Evolutionary conservation across 2,113 vertebrate genomes (phyloP).

Genomic region (Fulica atra): DNA sequence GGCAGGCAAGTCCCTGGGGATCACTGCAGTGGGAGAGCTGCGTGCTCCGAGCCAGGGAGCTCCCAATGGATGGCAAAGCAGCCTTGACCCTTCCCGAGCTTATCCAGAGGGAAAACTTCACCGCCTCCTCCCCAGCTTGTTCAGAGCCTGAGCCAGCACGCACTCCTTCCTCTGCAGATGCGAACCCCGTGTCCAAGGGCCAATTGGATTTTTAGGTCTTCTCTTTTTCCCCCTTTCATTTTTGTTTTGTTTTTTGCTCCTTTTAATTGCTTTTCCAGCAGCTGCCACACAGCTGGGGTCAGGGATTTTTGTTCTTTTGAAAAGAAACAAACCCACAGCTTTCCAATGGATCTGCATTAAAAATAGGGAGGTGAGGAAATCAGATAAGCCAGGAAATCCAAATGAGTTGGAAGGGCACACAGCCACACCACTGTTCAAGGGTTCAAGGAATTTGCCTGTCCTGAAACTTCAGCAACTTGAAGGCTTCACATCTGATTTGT

Average conservation of each 20-base stretch:
- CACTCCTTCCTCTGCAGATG: background rate
- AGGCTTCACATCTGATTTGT: background rate
- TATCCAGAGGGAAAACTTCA: background rate
- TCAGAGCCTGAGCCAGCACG: background rate
- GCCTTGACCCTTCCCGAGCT: background rate
- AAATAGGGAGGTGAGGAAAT: background rate
- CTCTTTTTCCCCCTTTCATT: background rate
- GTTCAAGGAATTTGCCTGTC: background rate
- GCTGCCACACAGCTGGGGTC: background rate
- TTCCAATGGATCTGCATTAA: background rate
- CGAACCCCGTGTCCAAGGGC: accelerated
- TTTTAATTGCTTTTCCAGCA: constrained; percentile 37
- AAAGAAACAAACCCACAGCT: background rate
- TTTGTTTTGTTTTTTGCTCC: background rate
- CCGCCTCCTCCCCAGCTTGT: background rate
- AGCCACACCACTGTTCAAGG: background rate
- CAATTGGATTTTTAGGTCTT: accelerated
- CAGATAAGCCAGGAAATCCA: background rate
- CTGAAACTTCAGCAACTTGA: background rate
- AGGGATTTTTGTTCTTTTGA: background rate
- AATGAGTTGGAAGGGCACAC: background rate
- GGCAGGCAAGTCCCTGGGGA: background rate
- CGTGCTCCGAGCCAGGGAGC: accelerated
- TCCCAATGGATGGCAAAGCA: background rate
- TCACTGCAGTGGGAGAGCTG: background rate